Percentiles rank a stretch among this genome's conserved stretches.
Conservation (phyloP, 2,113 vertebrate species). For the Dromaius novaehollandiae region DNA sequence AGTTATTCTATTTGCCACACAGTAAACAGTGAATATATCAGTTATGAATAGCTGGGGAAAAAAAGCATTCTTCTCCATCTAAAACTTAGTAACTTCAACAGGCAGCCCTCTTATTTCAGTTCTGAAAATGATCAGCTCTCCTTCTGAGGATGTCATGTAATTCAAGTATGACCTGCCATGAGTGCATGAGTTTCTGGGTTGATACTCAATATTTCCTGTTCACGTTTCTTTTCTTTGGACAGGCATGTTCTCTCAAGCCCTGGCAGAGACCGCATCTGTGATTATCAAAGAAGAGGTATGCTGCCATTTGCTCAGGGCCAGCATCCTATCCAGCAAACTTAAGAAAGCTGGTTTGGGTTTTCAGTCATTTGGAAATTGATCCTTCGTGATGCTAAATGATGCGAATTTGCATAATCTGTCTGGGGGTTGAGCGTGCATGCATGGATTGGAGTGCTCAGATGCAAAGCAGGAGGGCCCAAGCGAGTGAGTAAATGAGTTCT, state of each 20-base stretch:
- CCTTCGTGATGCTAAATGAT: not conserved
- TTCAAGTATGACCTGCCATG: not conserved
- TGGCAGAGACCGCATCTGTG: not conserved
- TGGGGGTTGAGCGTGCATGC: not conserved
- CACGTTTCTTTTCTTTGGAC: not conserved
- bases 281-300: not conserved
- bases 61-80: not conserved
- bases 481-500: not conserved
- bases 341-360: conserved; percentile 15
- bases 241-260: not conserved
- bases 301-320: not conserved
- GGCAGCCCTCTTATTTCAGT: not conserved
- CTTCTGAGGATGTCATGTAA: not conserved
- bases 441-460: no score
- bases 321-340: not conserved
- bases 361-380: not conserved
- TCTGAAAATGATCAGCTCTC: not conserved
- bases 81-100: not conserved
- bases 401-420: not conserved
- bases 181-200: not conserved
- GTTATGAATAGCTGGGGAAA: not conserved
- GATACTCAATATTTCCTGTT: not conserved
- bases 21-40: not conserved
- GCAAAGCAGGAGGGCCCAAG: not conserved
- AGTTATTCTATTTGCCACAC: not conserved